Percentiles rank a stretch among this genome's conserved stretches.
Conservation (phyloP, 37 sponge, comb jelly and placozoan species). For the Ephydatia muelleri region DNA sequence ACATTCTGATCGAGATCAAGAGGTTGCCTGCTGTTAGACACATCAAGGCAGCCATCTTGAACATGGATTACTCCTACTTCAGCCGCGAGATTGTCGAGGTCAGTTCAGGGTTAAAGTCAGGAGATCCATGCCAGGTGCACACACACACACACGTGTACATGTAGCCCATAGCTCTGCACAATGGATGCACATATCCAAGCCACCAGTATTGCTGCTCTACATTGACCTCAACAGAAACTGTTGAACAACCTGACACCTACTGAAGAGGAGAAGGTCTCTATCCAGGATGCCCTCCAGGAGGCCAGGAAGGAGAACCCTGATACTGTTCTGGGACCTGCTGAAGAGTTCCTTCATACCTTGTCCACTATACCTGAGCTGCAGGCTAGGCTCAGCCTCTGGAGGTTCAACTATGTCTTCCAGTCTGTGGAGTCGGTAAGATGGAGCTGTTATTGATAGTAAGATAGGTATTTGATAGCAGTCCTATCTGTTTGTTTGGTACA, state of each 20-base stretch:
- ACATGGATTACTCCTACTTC: slow-evolving; percentile 89
- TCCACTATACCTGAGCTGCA: slow-evolving; percentile 85
- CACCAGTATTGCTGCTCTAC: background rate
- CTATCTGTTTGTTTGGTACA: too few relatives aligned
- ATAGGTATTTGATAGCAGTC: too few relatives aligned
- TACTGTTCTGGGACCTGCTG: slow-evolving; percentile 82
- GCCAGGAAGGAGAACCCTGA: slow-evolving; percentile 73
- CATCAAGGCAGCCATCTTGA: slow-evolving; percentile 87
- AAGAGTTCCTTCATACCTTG: slow-evolving; percentile 88
- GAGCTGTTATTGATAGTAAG: too few relatives aligned
- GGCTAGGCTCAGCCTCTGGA: slow-evolving; percentile 86
- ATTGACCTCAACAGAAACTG: slow-evolving; percentile 50
- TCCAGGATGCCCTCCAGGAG: slow-evolving; percentile 71
- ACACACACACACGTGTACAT: background rate
- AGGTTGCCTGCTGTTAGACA: slow-evolving; percentile 80
- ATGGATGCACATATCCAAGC: background rate
- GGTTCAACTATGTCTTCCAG: slow-evolving; percentile 82
- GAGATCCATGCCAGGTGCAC: background rate
- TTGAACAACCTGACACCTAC: slow-evolving; percentile 77
- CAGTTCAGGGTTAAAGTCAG: background rate
- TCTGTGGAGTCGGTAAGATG: slow-evolving; percentile 71
- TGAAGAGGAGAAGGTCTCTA: slow-evolving; percentile 74
- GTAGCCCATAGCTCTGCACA: too few relatives aligned
- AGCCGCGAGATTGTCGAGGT: slow-evolving; percentile 85
- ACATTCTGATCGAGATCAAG: slow-evolving; percentile 81